Base-by-base conservation (phyloP, 1,140 invertebrate genomes). In the Orchesella cincta region DNA sequence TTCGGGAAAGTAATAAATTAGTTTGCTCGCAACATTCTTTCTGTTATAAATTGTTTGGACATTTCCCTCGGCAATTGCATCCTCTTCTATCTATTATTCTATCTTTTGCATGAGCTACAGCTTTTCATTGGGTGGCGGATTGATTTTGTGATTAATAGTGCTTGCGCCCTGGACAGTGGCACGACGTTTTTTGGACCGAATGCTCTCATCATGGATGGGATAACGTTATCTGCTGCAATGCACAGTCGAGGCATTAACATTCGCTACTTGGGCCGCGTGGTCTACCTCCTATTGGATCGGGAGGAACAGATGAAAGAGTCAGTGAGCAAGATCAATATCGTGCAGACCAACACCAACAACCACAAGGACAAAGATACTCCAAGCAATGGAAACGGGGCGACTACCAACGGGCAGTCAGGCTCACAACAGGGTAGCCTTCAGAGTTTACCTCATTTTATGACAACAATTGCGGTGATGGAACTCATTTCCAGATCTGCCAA, bases 231-330 rank as follows among this genome's bases (percentile, higher is more conserved):
- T 0, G 96, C 98, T 85, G 92, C 94, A 0, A 87, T 99, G 83
- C 97, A 99, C 86, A 92, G 91, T 79, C 90, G 94, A 81, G 98
- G 98, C 74, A 98, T 99, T 80, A 99, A 99, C 85, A 92, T 99
- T 75, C 90, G 98, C 35, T 99, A 99, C 85, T 88, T 99, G 72
- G 96, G 96, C 33, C 77, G 81, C 34, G 57, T 82, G 1, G 81
- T 82, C 20, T 70, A 78, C 18, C 57, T 82, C 0, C 74, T 82
- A 0, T 34, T 82, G 1, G 81, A 82, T 34, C 35, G 76, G 73
- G 81, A 82, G 62, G 36, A 75, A 28, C 23, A 26, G 16, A 36
- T 75, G 8, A 78, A 78, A 51, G 78, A 76, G 1, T 62, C 35
- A n/a, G 14, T n/a, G 71, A 81, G 57, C 31, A 79, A 73, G 46